A percentile compares a stretch with the other conserved stretches of the same genome.
Conservation (phyloP, 2,797 vertebrate species). For the Myotis vivesi region DNA sequence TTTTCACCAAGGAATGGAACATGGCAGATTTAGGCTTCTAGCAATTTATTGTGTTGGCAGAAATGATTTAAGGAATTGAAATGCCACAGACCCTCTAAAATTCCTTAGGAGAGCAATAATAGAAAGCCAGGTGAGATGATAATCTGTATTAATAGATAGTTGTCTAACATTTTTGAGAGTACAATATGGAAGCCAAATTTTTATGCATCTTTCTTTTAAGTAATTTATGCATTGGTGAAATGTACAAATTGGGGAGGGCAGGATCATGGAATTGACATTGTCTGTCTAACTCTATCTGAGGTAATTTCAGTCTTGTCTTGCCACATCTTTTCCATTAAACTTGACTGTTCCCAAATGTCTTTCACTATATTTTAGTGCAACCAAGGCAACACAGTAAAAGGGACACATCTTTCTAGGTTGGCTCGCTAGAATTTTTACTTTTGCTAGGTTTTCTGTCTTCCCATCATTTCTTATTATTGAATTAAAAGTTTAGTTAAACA, state of each 20-base stretch:
- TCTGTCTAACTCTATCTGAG: constrained; percentile 45
- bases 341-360: constrained; percentile 22
- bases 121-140: constrained; percentile 43
- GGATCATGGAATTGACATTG: constrained; percentile 41
- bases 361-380: constrained; percentile 56
- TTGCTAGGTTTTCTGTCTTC: constrained; percentile 36
- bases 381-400: constrained; percentile 52
- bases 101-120: constrained; percentile 38
- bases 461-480: constrained; percentile 41
- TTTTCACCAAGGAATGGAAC: constrained; percentile 60
- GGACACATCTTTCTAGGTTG: constrained; percentile 8
- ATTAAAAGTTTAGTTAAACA: constrained; percentile 40
- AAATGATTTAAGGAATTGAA: constrained; percentile 58
- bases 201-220: constrained; percentile 47
- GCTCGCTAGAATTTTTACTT: constrained; percentile 43
- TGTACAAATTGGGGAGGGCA: constrained; percentile 11
- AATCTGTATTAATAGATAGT: constrained; percentile 56
- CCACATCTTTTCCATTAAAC: constrained; percentile 54
- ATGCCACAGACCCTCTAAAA: constrained; percentile 37
- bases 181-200: constrained; percentile 18
- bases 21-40: constrained; percentile 47
- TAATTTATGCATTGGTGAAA: constrained; percentile 48
- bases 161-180: constrained; percentile 33
- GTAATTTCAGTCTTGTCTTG: constrained; percentile 46
- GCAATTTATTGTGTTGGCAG: constrained; percentile 49